Percentiles rank a stretch among this genome's conserved stretches.
These are phyloP conservation scores for Progne subis DNA, from an alignment of 2,113 vertebrate genomes.

Conservation along the genomic window DNA sequence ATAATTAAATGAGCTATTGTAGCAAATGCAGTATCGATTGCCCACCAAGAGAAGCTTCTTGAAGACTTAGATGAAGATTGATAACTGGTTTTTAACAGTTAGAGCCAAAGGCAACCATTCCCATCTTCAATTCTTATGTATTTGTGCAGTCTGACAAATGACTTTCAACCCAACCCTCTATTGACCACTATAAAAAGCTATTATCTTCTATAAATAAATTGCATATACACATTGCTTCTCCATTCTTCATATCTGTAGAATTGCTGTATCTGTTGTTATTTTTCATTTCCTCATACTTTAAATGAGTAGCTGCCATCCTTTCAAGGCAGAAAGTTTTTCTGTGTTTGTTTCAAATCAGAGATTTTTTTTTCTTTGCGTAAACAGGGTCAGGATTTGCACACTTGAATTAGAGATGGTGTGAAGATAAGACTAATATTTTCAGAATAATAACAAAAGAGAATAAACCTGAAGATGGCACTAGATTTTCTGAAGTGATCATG, in stretches of 20 bases:
- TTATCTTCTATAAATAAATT: background rate
- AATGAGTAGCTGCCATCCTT: background rate
- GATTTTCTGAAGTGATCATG: background rate
- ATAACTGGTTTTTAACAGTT: slow-evolving; percentile 42
- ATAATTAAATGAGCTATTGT: slow-evolving; percentile 75
- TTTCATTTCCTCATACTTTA: background rate
- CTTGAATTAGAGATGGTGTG: background rate
- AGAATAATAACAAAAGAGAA: background rate
- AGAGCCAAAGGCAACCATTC: slow-evolving; percentile 46
- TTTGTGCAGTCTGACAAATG: slow-evolving; percentile 4
- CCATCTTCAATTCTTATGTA: background rate
- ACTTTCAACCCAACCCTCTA: background rate
- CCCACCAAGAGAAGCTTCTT: slow-evolving; percentile 43
- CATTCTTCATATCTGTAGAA: background rate
- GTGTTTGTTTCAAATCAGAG: background rate
- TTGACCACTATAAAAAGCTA: slow-evolving; percentile 7
- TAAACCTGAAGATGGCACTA: background rate
- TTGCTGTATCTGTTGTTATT: background rate
- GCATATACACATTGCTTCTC: background rate
- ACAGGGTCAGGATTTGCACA: background rate
- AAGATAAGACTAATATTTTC: background rate
- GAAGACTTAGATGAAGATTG: slow-evolving; percentile 58
- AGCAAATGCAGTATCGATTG: slow-evolving; percentile 71
- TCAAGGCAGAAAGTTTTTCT: background rate
- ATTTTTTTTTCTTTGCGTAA: background rate